Evolutionary conservation across 2,113 vertebrate species (phyloP).

Genomic region (Danio rerio): DNA sequence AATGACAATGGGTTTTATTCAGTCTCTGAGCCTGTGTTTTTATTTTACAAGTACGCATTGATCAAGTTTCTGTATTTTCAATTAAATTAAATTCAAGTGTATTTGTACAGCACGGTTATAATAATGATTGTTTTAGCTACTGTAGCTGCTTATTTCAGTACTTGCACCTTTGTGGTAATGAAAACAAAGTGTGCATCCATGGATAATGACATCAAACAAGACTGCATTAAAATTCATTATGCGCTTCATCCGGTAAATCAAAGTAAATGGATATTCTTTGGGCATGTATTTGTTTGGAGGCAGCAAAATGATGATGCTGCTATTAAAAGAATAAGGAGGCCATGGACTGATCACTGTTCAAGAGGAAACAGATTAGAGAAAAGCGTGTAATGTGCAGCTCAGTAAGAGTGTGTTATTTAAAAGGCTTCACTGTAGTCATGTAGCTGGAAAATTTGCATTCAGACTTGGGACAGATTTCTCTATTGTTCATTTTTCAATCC

Average conservation of each 20-base stretch:
- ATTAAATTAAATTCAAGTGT: too few species aligned
- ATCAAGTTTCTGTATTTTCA: neutral
- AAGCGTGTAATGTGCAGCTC: conserved; percentile 27
- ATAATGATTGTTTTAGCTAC: neutral
- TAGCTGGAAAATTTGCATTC: conserved; percentile 6
- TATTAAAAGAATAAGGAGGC: conserved; percentile 16
- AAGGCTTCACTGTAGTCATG: conserved; percentile 39
- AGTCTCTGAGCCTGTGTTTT: neutral
- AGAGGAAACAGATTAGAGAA: conserved; percentile 47
- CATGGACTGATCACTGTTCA: conserved; percentile 45
- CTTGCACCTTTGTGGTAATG: conserved; percentile 4
- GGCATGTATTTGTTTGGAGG: conserved; percentile 14
- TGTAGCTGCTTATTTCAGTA: conserved; percentile 12
- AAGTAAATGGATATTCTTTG: conserved; percentile 45
- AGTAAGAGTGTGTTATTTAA: conserved; percentile 31
- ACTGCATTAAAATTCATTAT: conserved; percentile 17
- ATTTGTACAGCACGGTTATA: too few species aligned
- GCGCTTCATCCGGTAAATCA: conserved; percentile 20
- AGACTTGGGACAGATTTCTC: neutral
- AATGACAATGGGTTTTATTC: too few species aligned
- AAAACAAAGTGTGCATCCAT: conserved; percentile 18
- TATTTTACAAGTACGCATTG: neutral
- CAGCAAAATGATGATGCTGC: conserved; percentile 28
- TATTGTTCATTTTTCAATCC: neutral
- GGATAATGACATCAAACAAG: conserved; percentile 24